Conservation (phyloP, 2,797 vertebrate species). For the Chloroceryle amazona region DNA sequence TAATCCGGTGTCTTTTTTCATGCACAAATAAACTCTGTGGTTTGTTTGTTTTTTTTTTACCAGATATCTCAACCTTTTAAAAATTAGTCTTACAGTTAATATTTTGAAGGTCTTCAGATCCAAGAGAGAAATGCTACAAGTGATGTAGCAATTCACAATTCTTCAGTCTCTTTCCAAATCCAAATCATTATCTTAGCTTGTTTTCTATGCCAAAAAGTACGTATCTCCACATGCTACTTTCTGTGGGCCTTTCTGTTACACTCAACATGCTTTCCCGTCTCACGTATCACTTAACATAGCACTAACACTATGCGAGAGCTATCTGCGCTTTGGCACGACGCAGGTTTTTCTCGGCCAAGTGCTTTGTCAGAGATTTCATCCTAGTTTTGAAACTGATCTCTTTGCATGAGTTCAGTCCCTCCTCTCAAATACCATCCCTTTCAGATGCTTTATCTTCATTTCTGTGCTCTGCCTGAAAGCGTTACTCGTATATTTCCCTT, state of each 20-base stretch:
- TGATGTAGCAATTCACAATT: not conserved
- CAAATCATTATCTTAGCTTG: constrained; percentile 12
- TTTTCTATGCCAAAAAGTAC: not conserved
- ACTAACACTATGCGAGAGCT: accelerated
- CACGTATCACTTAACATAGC: accelerated
- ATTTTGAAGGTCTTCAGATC: not conserved
- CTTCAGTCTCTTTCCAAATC: not conserved
- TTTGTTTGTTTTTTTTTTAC: not conserved
- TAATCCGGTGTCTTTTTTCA: not conserved
- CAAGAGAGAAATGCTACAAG: not conserved
- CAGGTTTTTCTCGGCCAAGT: not conserved
- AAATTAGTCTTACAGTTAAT: constrained; percentile 1
- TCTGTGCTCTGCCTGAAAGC: not conserved
- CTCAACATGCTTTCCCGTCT: not conserved
- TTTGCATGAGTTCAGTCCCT: not conserved
- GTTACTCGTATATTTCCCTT: not conserved
- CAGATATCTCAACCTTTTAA: not conserved
- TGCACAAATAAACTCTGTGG: not conserved
- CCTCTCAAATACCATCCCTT: not conserved
- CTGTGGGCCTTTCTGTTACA: not conserved
- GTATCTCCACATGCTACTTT: not conserved
- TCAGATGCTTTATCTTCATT: constrained; percentile 43
- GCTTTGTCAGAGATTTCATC: not conserved
- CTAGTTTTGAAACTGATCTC: not conserved
- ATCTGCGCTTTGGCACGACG: not conserved